These are phyloP conservation scores for Tragelaphus strepsiceros DNA, from an alignment of 2,113 vertebrate species.

Conservation along the genomic window DNA sequence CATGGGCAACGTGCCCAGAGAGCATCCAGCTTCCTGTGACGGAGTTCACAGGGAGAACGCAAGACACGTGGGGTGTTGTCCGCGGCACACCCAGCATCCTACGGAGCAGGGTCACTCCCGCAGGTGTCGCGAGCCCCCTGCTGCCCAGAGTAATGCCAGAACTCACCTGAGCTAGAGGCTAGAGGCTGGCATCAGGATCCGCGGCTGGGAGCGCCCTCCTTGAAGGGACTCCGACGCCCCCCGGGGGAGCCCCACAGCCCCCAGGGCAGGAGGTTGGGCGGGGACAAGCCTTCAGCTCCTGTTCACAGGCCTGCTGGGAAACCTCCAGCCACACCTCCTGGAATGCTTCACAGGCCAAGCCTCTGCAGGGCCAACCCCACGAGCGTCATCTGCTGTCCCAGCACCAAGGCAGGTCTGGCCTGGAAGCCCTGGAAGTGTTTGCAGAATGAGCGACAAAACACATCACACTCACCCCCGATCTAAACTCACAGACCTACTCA, in stretches of 20 bases:
- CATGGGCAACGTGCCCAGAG: not conserved
- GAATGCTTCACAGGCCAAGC: not conserved
- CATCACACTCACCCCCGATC: not conserved
- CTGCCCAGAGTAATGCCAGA: not conserved
- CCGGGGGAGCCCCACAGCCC: not conserved
- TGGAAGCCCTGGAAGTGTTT: not conserved
- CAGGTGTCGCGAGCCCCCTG: not conserved
- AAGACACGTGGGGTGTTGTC: not conserved
- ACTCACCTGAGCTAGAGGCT: not conserved
- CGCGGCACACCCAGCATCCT: fast-evolving
- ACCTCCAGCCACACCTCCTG: not conserved
- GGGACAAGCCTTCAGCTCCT: not conserved
- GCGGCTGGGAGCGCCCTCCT: not conserved
- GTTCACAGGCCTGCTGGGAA: not conserved
- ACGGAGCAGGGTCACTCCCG: not conserved
- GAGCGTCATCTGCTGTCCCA: not conserved
- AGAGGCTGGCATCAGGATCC: not conserved
- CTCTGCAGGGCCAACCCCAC: not conserved
- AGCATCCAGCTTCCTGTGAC: not conserved
- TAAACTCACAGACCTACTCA: not conserved
- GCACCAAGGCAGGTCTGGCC: not conserved
- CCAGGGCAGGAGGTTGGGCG: not conserved
- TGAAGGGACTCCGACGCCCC: not conserved
- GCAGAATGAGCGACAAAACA: not conserved
- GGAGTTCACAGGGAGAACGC: not conserved